Evolutionary conservation across 2,888 invertebrate species (phyloP), one percentile per base, ranked within the genome.

Genomic region (Cistogaster globosa): DNA sequence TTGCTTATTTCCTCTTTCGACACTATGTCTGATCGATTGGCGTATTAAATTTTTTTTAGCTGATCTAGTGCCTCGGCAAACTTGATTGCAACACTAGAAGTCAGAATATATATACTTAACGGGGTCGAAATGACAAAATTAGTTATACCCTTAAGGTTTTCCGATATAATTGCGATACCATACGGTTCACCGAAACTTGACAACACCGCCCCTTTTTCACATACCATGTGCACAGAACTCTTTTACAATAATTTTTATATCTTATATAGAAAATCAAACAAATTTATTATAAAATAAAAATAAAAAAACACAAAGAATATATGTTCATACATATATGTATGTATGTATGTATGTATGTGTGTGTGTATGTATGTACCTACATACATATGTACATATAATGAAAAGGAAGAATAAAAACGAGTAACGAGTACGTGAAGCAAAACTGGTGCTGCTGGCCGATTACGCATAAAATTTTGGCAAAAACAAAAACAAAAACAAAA

Each of bases 341-440:
- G n/a, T n/a, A n/a, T n/a, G n/a, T n/a, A n/a, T n/a, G n/a, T n/a
- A n/a, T n/a, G n/a, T n/a, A n/a, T n/a, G n/a, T n/a, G n/a, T n/a
- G n/a, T n/a, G n/a, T n/a, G n/a, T n/a, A n/a, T n/a, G n/a, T 4
- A 26, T 4, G 4, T 26, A 26, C 26, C 1, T 26, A 26, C 1
- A 4, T 26, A 26, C 26, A 26, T 26, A 26, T 26, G 26, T 26
- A 26, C 26, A 26, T 26, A 1, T 26, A 60, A 60, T 55, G 32
- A 69, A 77, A 71, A 82, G 67, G 26, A 76, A 75, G 16, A 63
- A 63, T 32, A 32, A 74, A 65, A 48, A 62, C 58, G 14, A 78
- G 62, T 45, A 63, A 77, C 65, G 76, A 77, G 82, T 83, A 83
- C 82, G 76, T 83, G 76, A 83, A 83, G 58, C 82, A 71, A 83